These are phyloP conservation scores for Flexamia atlantica DNA, from an alignment of 2,888 invertebrate genomes.

Conservation along the genomic window DNA sequence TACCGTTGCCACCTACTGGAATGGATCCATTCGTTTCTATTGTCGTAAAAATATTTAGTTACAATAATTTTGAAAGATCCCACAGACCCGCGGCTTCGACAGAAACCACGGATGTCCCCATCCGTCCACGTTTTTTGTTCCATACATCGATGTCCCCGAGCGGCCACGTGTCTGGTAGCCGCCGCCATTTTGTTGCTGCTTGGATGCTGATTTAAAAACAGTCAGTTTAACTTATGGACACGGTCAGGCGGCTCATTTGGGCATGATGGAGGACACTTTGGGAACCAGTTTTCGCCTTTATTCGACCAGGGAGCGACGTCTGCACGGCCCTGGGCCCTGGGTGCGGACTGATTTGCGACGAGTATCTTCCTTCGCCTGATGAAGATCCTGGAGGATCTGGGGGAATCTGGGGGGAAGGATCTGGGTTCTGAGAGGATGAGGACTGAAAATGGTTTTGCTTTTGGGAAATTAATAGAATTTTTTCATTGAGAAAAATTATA, in stretches of 20 bases:
- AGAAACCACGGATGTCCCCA: no score
- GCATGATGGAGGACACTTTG: conserved; percentile 44
- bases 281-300: conserved; percentile 39
- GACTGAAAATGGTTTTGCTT: no score
- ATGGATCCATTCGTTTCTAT: no score
- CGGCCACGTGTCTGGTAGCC: conserved; percentile 15
- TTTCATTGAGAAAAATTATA: neutral
- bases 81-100: no score
- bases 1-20: no score
- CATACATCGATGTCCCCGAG: no score
- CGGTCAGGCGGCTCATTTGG: conserved; percentile 32
- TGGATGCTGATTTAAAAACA: conserved; percentile 42
- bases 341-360: neutral
- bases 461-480: neutral
- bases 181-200: conserved; percentile 44
- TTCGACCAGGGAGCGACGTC: neutral
- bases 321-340: neutral
- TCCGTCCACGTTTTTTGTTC: no score
- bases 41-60: no score
- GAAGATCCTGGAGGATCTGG: neutral
- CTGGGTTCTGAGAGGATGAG: no score
- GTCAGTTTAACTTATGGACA: conserved; percentile 40
- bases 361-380: neutral
- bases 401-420: neutral
- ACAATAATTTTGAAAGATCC: no score